These are phyloP conservation scores for Gymnocheta viridis DNA, from an alignment of 2,888 invertebrate species.

Conservation along the genomic window DNA sequence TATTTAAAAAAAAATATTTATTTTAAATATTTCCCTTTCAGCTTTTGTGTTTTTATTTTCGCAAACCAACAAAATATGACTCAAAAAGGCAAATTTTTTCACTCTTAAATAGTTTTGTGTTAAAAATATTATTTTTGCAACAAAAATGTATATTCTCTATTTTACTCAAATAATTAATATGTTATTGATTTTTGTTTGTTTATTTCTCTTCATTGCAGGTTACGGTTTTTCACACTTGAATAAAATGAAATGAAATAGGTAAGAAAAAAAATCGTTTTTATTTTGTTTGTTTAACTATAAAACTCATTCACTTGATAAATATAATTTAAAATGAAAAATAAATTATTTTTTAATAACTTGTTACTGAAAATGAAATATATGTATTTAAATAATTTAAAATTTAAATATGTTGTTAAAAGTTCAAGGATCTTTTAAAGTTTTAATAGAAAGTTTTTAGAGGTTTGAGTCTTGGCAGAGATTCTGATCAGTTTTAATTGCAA, in stretches of 20 bases:
- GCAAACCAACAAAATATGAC: neutral
- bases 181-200: slow-evolving; percentile 38
- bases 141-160: slow-evolving; percentile 13
- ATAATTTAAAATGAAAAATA: neutral
- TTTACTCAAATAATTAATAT: slow-evolving; percentile 59
- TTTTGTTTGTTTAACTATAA: neutral
- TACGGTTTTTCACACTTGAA: slow-evolving; percentile 3
- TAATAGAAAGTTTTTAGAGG: too few relatives aligned
- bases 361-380: neutral
- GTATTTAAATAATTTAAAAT: neutral
- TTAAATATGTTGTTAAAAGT: neutral
- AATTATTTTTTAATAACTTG: slow-evolving; percentile 8
- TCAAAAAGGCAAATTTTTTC: slow-evolving; percentile 10
- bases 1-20: slow-evolving; percentile 34
- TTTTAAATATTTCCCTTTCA: slow-evolving; percentile 22
- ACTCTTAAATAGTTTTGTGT: neutral
- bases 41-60: neutral
- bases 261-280: slow-evolving; percentile 17
- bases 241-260: neutral
- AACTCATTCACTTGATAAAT: slow-evolving; percentile 18
- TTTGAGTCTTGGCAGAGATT: too few relatives aligned
- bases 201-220: slow-evolving; percentile 28
- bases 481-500: too few relatives aligned
- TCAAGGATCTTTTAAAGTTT: too few relatives aligned
- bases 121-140: slow-evolving; percentile 19